Base-by-base conservation (phyloP, 2,888 invertebrate genomes). In the Entomobrya multifasciata region DNA sequence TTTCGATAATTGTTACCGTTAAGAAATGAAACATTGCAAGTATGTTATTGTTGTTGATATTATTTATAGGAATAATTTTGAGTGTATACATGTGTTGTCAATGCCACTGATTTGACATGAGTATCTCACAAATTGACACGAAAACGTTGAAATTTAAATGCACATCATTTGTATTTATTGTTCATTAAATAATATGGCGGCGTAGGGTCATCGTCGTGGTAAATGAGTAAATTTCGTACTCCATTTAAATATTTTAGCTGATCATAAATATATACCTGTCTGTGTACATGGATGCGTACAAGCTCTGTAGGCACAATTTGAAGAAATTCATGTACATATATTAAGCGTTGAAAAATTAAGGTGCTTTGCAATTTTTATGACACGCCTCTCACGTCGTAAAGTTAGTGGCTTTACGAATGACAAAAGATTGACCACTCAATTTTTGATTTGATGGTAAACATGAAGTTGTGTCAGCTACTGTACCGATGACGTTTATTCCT, bases 331-430 rank as follows among this genome's bases (percentile, higher is more conserved):
- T 36, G 8, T 36, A 6, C 36, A n/a, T n/a, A n/a, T n/a, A 36
- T 36, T 36, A 36, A 8, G 8, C 36, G 8, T 8, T 36, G 36
- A 36, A 76, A 60, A 44, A 36, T 78, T 44, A 44, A 65, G 49
- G 62, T 49, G 55, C 57, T 81, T 60, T 77, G 83, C 76, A 84
- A 84, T 36, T 84, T 82, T 84, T 84, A 84, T 84, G 83, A 84
- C 79, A 86, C 86, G 86, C 86, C 86, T 79, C 86, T 86, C 79
- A 86, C 79, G 70, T 86, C 79, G 79, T 86, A 79, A 86, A 86
- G 74, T 86, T 86, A 86, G 86, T 80, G 86, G 60, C 65, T 86
- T n/a, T 79, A 86, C 86, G 86, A 86, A 86, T 86, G 79, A 86
- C 86, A 86, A 86, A 83, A 86, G 79, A 74, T 79, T 86, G 86